A percentile compares a stretch with the other conserved stretches of the same genome.
phyloP scores from a whole-genome alignment of 2,888 invertebrate species.

The Dicyrtomina minuta region DNA sequence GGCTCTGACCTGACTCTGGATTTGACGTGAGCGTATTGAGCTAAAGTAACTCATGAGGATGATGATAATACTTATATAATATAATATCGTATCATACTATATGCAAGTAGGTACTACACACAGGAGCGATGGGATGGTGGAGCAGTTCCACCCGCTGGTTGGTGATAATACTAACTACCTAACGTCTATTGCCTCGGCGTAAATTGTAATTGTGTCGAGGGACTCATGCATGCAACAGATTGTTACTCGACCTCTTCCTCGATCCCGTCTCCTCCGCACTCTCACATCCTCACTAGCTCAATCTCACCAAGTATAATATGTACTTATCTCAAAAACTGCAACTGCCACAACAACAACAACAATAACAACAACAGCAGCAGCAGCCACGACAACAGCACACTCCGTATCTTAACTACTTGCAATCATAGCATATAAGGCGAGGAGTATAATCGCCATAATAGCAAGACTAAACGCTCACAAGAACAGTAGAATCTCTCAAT shows the following conservation, averaged over 20 bases:
- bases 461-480: too few relatives aligned
- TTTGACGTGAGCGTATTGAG: too few relatives aligned
- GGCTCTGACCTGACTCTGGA: too few relatives aligned
- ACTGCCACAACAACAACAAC: not conserved
- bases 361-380: not conserved
- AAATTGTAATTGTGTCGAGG: conserved; percentile 29
- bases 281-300: not conserved
- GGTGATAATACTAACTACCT: conserved; percentile 29
- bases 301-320: not conserved
- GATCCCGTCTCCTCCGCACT: not conserved
- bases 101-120: too few relatives aligned
- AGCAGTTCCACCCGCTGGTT: not conserved
- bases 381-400: too few relatives aligned
- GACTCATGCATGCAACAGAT: conserved; percentile 31
- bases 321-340: not conserved
- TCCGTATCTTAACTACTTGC: too few relatives aligned
- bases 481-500: too few relatives aligned
- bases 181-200: conserved; percentile 15
- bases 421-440: too few relatives aligned
- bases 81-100: too few relatives aligned
- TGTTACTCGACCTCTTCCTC: conserved; percentile 9
- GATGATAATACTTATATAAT: too few relatives aligned
- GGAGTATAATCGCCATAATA: too few relatives aligned
- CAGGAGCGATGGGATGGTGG: not conserved
- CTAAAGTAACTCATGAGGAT: too few relatives aligned